These are phyloP conservation scores for Drosophila monieri DNA, from an alignment of 2,888 invertebrate species.

Conservation along the genomic window DNA sequence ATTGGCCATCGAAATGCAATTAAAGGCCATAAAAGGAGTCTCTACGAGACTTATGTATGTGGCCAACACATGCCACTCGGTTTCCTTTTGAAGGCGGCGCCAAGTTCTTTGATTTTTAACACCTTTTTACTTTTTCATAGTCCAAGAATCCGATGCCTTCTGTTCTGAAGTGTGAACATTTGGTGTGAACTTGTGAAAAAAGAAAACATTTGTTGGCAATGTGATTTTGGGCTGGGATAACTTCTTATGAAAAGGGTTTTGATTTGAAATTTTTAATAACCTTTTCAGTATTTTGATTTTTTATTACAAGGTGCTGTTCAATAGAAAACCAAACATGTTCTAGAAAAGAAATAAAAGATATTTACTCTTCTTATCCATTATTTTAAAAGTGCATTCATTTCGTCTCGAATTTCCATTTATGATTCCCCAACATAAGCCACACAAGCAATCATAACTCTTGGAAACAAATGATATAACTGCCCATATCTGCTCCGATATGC, in stretches of 20 bases:
- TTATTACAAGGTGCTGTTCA: not conserved
- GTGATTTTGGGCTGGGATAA: conserved; percentile 8
- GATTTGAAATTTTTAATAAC: not conserved
- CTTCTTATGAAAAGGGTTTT: not conserved
- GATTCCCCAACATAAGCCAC: conserved; percentile 1
- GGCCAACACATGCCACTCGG: conserved; percentile 39
- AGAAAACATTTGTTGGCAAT: conserved; percentile 39
- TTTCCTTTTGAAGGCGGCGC: conserved; percentile 51
- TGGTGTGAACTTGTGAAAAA: conserved; percentile 63
- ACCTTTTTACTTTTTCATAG: conserved; percentile 37
- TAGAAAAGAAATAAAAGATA: not conserved
- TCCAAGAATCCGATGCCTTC: conserved; percentile 9
- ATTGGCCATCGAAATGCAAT: conserved; percentile 75
- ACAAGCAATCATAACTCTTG: conserved; percentile 34
- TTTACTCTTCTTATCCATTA: not conserved
- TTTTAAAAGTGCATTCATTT: conserved; percentile 27
- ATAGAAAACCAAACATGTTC: not conserved
- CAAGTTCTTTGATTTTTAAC: conserved; percentile 66
- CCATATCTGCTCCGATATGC: conserved; percentile 39
- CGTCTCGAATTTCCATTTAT: conserved; percentile 13
- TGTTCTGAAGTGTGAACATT: conserved; percentile 60
- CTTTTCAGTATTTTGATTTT: no score
- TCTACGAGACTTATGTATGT: conserved; percentile 15
- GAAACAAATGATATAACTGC: conserved; percentile 19
- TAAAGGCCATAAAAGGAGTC: conserved; percentile 64